Conservation (phyloP, 2,888 invertebrate genomes). For the Chrysomela aeneicollis region DNA sequence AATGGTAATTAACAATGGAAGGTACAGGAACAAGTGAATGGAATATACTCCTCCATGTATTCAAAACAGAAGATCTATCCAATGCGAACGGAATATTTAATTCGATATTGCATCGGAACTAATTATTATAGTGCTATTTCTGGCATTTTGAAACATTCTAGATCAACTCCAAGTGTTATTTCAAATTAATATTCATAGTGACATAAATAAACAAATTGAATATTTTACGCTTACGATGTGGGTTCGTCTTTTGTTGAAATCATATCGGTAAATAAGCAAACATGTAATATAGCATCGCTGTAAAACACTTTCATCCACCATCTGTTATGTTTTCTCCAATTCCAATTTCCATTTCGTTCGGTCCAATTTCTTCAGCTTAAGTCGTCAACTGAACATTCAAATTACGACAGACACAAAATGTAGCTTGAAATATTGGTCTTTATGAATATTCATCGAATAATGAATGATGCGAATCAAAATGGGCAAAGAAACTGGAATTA, state of each 20-base stretch:
- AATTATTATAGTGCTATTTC: too few relatives aligned
- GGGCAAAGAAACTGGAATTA: too few relatives aligned
- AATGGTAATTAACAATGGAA: too few relatives aligned
- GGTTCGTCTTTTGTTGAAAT: neutral
- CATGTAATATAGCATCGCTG: neutral
- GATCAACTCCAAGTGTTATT: too few relatives aligned
- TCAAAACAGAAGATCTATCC: too few relatives aligned
- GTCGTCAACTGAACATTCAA: neutral
- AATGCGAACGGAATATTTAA: too few relatives aligned
- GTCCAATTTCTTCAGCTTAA: constrained; percentile 13
- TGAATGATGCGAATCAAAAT: neutral
- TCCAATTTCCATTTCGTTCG: constrained; percentile 41
- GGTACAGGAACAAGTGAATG: too few relatives aligned
- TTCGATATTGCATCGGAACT: too few relatives aligned
- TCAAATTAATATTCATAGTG: too few relatives aligned
- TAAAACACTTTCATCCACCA: constrained; percentile 46
- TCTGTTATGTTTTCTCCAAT: constrained; percentile 48
- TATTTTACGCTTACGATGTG: neutral
- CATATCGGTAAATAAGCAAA: neutral
- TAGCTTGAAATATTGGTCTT: neutral
- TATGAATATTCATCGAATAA: constrained; percentile 4
- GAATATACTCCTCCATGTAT: too few relatives aligned
- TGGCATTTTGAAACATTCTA: too few relatives aligned
- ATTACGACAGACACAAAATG: neutral
- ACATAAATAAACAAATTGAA: neutral